phyloP scores from a whole-genome alignment of 2,113 vertebrate species.

The Myotis lucifugus region DNA sequence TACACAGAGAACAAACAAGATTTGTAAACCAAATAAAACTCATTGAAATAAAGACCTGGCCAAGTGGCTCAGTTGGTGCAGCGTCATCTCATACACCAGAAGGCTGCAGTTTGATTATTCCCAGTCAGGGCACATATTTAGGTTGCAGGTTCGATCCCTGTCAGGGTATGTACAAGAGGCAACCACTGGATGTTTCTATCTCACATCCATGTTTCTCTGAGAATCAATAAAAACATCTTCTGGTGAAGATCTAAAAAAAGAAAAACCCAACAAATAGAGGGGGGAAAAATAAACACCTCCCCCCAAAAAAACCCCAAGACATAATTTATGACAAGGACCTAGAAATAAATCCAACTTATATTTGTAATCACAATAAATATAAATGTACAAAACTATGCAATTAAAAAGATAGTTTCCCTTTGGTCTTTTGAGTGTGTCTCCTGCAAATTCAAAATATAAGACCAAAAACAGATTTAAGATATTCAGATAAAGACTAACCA shows the following conservation, averaged over 20 bases:
- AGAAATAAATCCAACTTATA: background rate
- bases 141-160: background rate
- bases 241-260: background rate
- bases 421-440: background rate
- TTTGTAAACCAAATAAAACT: background rate
- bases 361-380: background rate
- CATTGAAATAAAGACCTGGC: background rate
- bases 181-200: background rate
- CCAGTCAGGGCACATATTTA: background rate
- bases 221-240: background rate
- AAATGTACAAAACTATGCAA: background rate
- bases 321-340: background rate
- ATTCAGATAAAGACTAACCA: background rate
- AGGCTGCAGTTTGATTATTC: background rate
- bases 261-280: background rate
- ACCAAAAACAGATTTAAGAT: constrained; percentile 4
- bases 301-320: background rate
- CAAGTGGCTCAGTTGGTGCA: background rate
- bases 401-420: background rate
- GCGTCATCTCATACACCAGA: background rate
- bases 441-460: constrained; percentile 19
- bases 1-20: background rate
- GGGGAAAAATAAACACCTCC: background rate
- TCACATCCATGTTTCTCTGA: background rate
- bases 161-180: background rate